phyloP scores from a whole-genome alignment of 2,797 vertebrate genomes.

The Eulemur albifrons region DNA sequence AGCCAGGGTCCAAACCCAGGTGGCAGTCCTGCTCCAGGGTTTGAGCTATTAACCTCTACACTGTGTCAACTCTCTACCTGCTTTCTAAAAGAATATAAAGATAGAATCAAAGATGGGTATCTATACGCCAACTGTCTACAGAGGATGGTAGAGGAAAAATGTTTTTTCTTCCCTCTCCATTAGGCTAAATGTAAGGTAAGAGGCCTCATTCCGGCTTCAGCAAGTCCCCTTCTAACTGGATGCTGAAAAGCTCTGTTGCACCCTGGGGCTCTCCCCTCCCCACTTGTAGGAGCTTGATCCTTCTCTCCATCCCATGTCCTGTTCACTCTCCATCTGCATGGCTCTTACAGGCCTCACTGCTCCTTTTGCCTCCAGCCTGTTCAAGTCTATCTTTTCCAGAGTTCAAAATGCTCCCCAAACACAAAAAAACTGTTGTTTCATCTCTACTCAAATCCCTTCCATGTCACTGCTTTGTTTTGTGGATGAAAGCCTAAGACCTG shows the following conservation, averaged over 20 bases:
- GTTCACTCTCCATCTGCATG: neutral
- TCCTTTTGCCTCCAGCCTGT: neutral
- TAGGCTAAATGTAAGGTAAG: neutral
- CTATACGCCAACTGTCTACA: neutral
- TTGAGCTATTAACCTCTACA: neutral
- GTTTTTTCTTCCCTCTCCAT: neutral
- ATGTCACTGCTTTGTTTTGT: neutral
- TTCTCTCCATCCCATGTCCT: neutral
- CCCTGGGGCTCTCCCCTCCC: neutral
- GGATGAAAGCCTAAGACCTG: neutral
- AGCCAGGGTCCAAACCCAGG: neutral
- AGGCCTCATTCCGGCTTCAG: neutral
- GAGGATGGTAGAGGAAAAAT: neutral
- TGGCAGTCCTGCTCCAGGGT: neutral
- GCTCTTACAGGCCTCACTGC: neutral
- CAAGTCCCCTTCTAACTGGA: neutral
- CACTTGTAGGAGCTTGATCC: neutral
- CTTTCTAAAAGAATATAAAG: neutral
- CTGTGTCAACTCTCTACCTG: neutral
- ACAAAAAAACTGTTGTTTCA: neutral
- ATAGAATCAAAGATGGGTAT: neutral
- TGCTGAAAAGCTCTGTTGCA: neutral
- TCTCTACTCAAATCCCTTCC: neutral
- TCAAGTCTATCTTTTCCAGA: neutral
- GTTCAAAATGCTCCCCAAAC: neutral